Conservation (phyloP, 2,113 vertebrate genomes). For the Orientallactaga bullata region DNA sequence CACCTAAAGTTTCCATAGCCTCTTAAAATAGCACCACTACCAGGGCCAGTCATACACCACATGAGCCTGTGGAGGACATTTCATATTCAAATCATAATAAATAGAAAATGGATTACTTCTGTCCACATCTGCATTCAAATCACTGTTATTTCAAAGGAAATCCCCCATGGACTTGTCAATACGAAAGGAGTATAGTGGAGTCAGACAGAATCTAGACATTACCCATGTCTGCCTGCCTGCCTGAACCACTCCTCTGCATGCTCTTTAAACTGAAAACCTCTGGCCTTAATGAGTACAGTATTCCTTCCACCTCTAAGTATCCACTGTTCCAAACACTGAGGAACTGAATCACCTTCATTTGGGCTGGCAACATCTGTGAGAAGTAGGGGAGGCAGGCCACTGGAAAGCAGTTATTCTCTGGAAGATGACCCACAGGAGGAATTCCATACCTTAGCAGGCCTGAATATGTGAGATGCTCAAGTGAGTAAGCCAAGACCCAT, state of each 20-base stretch:
- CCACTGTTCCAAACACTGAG: not conserved
- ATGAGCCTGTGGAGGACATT: not conserved
- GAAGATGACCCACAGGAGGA: not conserved
- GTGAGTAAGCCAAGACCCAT: not conserved
- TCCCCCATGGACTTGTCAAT: not conserved
- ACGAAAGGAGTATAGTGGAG: not conserved
- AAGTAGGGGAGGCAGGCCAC: too few species aligned
- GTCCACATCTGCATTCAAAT: not conserved
- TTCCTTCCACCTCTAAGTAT: not conserved
- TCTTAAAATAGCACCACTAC: not conserved
- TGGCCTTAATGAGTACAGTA: not conserved
- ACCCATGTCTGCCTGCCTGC: not conserved
- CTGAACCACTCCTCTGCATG: not conserved
- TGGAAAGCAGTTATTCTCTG: not conserved
- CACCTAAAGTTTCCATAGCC: not conserved
- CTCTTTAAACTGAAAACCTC: not conserved
- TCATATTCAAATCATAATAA: not conserved
- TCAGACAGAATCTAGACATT: not conserved
- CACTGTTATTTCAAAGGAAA: too few species aligned
- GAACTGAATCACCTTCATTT: not conserved
- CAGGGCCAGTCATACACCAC: not conserved
- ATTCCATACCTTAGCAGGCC: not conserved
- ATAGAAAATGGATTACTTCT: not conserved
- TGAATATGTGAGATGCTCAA: not conserved
- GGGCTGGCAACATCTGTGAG: not conserved